Evolutionary conservation across 1,140 invertebrate species (phyloP), one percentile per base, ranked within the genome.

Genomic region (Aphaenogaster ashmeadi): DNA sequence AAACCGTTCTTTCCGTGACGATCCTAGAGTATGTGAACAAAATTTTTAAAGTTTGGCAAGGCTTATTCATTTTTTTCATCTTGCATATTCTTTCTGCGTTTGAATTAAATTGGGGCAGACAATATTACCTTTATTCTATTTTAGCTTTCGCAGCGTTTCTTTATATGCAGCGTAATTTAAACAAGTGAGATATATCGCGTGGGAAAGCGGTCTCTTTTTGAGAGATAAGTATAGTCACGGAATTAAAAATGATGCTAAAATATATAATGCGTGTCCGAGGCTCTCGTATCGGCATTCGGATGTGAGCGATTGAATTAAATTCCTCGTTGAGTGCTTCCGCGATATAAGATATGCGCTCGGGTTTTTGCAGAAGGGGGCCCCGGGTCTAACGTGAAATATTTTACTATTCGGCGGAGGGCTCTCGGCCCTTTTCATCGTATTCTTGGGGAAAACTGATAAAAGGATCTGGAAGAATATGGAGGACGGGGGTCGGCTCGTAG

Each of bases 381-480:
- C 18, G 44, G 72, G 83, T 89, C 74, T 71, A 67, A 89, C 74
- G 81, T 86, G 81, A 89, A 90, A 90, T 77, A 89, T 87, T 86
- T 90, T 81, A 72, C 54, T 54, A 66, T 54, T 83, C 62, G 75
- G 50, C 52, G 62, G 27, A 74, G 87, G 81, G 52, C 44, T 52
- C 54, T 52, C 56, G 60, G 77, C 60, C 67, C 71, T 71, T 89
- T 86, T 77, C 58, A 66, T 87, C 66, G 58, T 72, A 89, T 91
- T 90, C 87, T 60, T 83, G 69, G 47, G 83, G 54, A 83, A 72
- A 84, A 66, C 87, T 78, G 90, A 92, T 92, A 90, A 86, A 91
- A 91, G 80, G 50, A 87, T 84, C 64, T 67, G 75, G 18, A 52
- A 47, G 62, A 80, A 36, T 54, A 52, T 54, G 58, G 67, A 83